These are phyloP conservation scores for Hippopotamyrus pictus DNA, from an alignment of 2,797 vertebrate genomes.

Conservation along the genomic window DNA sequence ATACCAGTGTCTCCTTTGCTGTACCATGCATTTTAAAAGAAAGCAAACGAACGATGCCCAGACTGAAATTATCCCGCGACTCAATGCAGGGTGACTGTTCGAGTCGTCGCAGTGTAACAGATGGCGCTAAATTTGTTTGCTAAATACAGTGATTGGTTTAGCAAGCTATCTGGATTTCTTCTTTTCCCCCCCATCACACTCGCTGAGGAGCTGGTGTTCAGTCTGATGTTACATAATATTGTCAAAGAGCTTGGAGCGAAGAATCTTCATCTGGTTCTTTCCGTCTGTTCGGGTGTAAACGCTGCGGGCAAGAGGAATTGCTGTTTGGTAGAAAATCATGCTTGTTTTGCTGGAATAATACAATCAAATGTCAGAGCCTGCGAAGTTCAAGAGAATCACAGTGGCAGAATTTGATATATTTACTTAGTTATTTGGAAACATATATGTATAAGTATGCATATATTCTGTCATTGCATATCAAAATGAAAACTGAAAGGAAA, in stretches of 20 bases:
- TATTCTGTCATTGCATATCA: neutral
- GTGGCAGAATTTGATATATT: slow-evolving; percentile 29
- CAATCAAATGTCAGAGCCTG: slow-evolving; percentile 38
- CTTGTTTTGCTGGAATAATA: slow-evolving; percentile 42
- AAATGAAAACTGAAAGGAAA: neutral
- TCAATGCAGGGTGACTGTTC: slow-evolving; percentile 59
- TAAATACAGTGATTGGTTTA: slow-evolving; percentile 61
- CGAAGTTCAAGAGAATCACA: slow-evolving; percentile 26
- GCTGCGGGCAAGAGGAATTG: slow-evolving; percentile 47
- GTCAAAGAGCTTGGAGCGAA: slow-evolving; percentile 52
- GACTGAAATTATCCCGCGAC: slow-evolving; percentile 48
- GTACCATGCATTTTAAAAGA: slow-evolving; percentile 59
- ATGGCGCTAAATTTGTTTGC: slow-evolving; percentile 61
- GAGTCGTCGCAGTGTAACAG: slow-evolving; percentile 49
- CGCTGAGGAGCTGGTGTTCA: slow-evolving; percentile 46
- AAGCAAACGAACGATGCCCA: slow-evolving; percentile 59
- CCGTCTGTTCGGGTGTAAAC: slow-evolving; percentile 50
- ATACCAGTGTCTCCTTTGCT: slow-evolving; percentile 56
- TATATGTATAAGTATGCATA: neutral
- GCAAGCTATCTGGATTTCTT: slow-evolving; percentile 27
- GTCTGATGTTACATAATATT: slow-evolving; percentile 57
- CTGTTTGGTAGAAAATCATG: slow-evolving; percentile 27
- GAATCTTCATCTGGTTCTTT: slow-evolving; percentile 58
- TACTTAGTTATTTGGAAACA: neutral
- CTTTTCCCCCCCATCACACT: slow-evolving; percentile 35